phyloP scores from a whole-genome alignment of 2,797 vertebrate genomes.

The Sebastes trivittatus region DNA sequence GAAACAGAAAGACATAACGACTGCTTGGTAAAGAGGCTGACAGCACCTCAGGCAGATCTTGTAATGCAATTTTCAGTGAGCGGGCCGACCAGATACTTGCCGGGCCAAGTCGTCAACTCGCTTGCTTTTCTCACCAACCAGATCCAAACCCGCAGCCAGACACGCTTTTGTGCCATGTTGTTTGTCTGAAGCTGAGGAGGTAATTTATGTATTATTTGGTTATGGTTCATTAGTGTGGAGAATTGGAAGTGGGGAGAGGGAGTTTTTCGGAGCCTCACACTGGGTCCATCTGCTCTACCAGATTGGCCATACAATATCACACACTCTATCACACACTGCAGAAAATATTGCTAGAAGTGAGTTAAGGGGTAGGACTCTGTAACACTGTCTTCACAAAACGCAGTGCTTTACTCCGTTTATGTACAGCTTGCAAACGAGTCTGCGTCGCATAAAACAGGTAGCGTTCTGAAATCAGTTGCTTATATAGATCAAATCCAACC shows the following conservation, averaged over 20 bases:
- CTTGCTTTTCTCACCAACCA: conserved; percentile 56
- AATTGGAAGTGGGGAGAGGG: conserved; percentile 74
- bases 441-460: conserved; percentile 2
- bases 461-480: conserved; percentile 19
- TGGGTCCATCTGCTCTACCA: conserved; percentile 82
- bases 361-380: conserved; percentile 63
- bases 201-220: conserved; percentile 83
- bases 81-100: conserved; percentile 56
- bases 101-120: conserved; percentile 49
- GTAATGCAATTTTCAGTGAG: conserved; percentile 61
- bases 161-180: conserved; percentile 50
- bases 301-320: conserved; percentile 77
- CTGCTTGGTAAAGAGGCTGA: conserved; percentile 68
- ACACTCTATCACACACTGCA: conserved; percentile 66
- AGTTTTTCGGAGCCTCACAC: conserved; percentile 74
- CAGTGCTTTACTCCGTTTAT: conserved; percentile 25
- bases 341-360: conserved; percentile 64
- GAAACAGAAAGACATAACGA: conserved; percentile 47
- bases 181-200: conserved; percentile 70
- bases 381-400: conserved; percentile 33
- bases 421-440: conserved; percentile 24
- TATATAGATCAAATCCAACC: conserved; percentile 44
- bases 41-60: conserved; percentile 63
- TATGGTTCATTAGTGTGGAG: conserved; percentile 82
- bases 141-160: conserved; percentile 48